phyloP scores from a whole-genome alignment of 2,888 invertebrate species.

The Dynastes grantii region DNA sequence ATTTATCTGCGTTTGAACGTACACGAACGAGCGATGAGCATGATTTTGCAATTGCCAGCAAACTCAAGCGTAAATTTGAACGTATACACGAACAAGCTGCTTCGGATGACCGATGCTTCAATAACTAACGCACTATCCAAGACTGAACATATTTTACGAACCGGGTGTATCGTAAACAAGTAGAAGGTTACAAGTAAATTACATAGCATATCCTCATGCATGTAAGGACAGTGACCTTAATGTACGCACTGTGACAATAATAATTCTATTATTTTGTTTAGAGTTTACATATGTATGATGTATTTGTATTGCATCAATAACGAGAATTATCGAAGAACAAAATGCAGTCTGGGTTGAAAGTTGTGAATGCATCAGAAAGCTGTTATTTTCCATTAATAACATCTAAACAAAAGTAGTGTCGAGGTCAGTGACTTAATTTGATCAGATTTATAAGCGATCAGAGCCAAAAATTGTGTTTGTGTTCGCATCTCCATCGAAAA shows the following conservation, averaged over 20 bases:
- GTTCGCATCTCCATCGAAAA: neutral
- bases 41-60: conserved; percentile 24
- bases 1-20: conserved; percentile 4
- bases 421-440: conserved; percentile 23
- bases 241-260: conserved; percentile 9
- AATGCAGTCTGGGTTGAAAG: neutral
- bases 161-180: conserved; percentile 38
- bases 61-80: conserved; percentile 27
- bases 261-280: conserved; percentile 15
- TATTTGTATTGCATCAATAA: too few relatives aligned
- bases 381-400: conserved; percentile 10
- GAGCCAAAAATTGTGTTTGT: conserved; percentile 4
- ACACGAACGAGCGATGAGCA: conserved; percentile 2
- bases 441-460: neutral
- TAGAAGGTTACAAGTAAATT: conserved; percentile 43
- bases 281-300: neutral
- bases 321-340: too few relatives aligned
- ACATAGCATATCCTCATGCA: conserved; percentile 16
- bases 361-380: neutral
- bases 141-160: conserved; percentile 13
- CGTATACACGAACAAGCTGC: neutral
- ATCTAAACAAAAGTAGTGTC: neutral
- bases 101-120: conserved; percentile 36
- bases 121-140: conserved; percentile 20
- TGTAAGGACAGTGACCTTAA: conserved; percentile 48